phyloP scores from a whole-genome alignment of 2,113 vertebrate species.

The Rattus norvegicus region GRCr8 NC_086019.1:139305001-139305500 shows the following conservation, averaged over 20 bases:
- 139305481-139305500: slow-evolving; percentile 40
- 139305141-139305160: not conserved
- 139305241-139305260: not conserved
- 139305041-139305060: not conserved
- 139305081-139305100: not conserved
- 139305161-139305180: not conserved
- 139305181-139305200: not conserved
- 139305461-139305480: not conserved
- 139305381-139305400: not conserved
- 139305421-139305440: not conserved
- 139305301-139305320: not conserved
- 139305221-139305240: not conserved
- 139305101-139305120: not conserved
- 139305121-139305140: not conserved
- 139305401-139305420: not conserved
- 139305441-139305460: not conserved
- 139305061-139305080: not conserved
- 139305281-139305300: not conserved
- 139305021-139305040: not conserved
- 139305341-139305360: not conserved
- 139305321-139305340: not conserved
- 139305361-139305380: not conserved
- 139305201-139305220: not conserved
- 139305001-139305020: not conserved
- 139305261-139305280: not conserved